Evolutionary conservation across 1,140 invertebrate genomes (phyloP).

Genomic region (Rhopalosiphum padi): DNA sequence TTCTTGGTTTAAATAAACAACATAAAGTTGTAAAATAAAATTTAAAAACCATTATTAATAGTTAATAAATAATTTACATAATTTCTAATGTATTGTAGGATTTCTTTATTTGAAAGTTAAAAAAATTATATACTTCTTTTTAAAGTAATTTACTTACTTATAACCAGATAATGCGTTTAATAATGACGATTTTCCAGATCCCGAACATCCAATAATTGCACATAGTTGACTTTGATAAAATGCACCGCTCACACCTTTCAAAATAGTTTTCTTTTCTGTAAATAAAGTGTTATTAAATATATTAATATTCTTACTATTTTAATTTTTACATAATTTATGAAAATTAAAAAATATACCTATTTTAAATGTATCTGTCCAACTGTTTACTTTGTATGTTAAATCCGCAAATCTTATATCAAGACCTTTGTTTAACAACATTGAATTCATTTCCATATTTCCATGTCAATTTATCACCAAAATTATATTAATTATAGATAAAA

Average conservation of each 20-base stretch:
- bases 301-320: not conserved
- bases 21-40: not conserved
- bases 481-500: not conserved
- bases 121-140: not conserved
- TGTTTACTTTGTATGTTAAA: not conserved
- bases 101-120: not conserved
- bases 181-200: slow-evolving; percentile 90
- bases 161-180: slow-evolving; percentile 91
- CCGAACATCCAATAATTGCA: slow-evolving; percentile 93
- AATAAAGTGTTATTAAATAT: slow-evolving; percentile 56
- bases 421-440: not conserved
- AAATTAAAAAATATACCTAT: not conserved
- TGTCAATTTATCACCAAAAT: not conserved
- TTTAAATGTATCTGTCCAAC: not conserved
- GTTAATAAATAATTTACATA: no score
- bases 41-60: not conserved
- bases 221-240: slow-evolving; percentile 81
- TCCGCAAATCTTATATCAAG: not conserved
- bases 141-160: slow-evolving; percentile 70
- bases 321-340: not conserved
- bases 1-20: not conserved
- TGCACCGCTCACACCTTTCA: slow-evolving; percentile 85
- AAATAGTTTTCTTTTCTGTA: slow-evolving; percentile 76
- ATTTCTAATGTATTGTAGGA: not conserved
- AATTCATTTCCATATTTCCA: not conserved